phyloP scores from a whole-genome alignment of 2,888 invertebrate genomes.

The Rhimphoctona megacephalus region DNA sequence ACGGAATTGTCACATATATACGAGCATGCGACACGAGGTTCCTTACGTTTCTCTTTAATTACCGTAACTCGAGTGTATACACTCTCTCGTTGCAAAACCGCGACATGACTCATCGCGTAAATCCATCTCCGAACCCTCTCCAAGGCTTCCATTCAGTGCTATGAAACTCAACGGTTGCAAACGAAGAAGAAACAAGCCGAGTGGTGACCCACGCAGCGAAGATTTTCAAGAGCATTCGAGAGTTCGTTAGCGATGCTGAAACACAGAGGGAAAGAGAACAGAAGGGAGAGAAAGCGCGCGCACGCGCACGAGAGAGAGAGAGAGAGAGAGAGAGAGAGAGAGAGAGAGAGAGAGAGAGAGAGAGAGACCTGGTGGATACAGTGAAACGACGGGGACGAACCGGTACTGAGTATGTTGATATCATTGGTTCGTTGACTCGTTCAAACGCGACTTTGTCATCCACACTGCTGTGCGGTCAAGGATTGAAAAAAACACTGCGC shows the following conservation, averaged over 20 bases:
- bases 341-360: neutral
- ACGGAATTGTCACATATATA: neutral
- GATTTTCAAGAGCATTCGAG: conserved; percentile 28
- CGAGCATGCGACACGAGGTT: neutral
- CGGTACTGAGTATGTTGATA: conserved; percentile 18
- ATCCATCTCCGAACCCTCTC: conserved; percentile 33
- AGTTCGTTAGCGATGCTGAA: conserved; percentile 53
- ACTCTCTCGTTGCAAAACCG: conserved; percentile 9
- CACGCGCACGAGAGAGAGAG: no score
- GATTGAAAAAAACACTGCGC: neutral
- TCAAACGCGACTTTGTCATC: conserved; percentile 5
- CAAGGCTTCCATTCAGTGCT: neutral
- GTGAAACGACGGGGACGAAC: conserved; percentile 31
- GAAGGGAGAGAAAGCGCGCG: neutral
- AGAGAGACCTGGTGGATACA: neutral
- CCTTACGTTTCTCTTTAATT: conserved; percentile 13
- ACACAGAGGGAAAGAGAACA: neutral
- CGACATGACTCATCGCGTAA: conserved; percentile 52
- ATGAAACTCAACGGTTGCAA: neutral
- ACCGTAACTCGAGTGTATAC: conserved; percentile 22
- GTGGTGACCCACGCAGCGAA: conserved; percentile 50
- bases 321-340: neutral
- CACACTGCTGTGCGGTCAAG: neutral
- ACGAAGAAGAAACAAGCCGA: conserved; percentile 44
- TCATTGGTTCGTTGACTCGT: conserved; percentile 41